Evolutionary conservation across 2,888 invertebrate genomes (phyloP), one percentile per base, ranked within the genome.

Genomic region (Heterodera filipjevi): DNA sequence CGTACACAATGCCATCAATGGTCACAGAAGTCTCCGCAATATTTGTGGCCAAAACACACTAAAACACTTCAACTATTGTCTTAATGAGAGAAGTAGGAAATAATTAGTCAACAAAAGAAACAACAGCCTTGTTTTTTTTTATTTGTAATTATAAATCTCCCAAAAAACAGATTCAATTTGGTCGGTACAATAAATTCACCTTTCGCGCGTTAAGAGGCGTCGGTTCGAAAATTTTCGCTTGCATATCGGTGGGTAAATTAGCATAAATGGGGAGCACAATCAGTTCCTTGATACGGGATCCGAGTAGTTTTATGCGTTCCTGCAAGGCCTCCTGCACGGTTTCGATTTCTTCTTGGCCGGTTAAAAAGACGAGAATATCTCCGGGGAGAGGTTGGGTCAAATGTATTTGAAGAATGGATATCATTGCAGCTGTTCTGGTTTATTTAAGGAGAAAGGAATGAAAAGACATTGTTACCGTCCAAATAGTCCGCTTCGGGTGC

Each of bases 401-500:
- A 90, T 99, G 99, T 85, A 99, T 99, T 91, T 99, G 99, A 83
- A 99, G 91, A 46, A 99, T 93, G 0, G 97, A 86, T 19, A 87
- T 83, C 76, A 85, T 84, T 89, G 95, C 94, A 0, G 98, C 98
- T 90, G 98, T 97, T 46, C 1, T 14, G 16, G 16, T 3, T 8
- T 14, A 71, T 8, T 32, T 71, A 27, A 33, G 30, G 30, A 8
- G 14, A 30, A 44, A 22, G n/a, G 30, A 33, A 16, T 97, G 93
- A 0, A 96, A 95, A 0, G 96, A 95, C n/a, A 97, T 12, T 96
- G 89, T 95, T 94, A 0, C 98, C 98, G 90, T 99, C 97, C 72
- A 99, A 93, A 90, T 98, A 99, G 91, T 99, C 97, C 1, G 98
- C 97, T 91, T 99, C 99, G 0, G 99, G 99, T 0, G 98, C 97